These are phyloP conservation scores for Drosophila stalkeri DNA, from an alignment of 2,888 invertebrate species.

Conservation along the genomic window DNA sequence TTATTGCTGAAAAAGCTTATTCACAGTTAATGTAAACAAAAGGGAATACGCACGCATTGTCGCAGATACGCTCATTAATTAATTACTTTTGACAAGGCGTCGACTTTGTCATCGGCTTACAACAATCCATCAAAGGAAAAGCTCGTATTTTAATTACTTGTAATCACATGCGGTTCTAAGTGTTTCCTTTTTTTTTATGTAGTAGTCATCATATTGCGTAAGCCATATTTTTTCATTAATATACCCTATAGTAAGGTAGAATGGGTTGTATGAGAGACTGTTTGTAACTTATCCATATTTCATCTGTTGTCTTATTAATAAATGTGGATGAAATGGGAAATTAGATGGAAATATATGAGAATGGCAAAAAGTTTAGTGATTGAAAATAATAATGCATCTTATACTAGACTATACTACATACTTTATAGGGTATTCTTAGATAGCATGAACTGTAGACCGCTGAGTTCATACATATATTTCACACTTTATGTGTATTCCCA, in stretches of 20 bases:
- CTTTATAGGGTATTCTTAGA: constrained; percentile 14
- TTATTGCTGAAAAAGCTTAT: constrained; percentile 2
- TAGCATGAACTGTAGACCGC: neutral
- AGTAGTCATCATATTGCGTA: constrained; percentile 12
- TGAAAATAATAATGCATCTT: neutral
- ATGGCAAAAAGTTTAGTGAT: neutral
- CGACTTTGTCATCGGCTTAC: constrained; percentile 44
- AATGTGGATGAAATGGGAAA: too few relatives aligned
- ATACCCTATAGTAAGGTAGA: constrained; percentile 5
- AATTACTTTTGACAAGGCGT: constrained; percentile 57
- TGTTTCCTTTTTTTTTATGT: constrained; percentile 12
- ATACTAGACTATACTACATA: neutral
- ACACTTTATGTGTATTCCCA: constrained; percentile 53
- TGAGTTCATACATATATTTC: constrained; percentile 29
- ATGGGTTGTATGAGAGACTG: neutral
- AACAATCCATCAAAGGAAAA: constrained; percentile 49
- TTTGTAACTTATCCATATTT: neutral
- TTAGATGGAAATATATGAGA: too few relatives aligned
- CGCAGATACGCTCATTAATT: constrained; percentile 46
- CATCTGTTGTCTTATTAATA: too few relatives aligned
- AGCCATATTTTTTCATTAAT: constrained; percentile 3
- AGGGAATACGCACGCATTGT: neutral
- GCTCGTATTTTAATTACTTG: constrained; percentile 70
- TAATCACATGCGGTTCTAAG: constrained; percentile 54
- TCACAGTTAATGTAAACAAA: constrained; percentile 27